Conservation (phyloP, 2,888 invertebrate species). For the Melieria omissa region DNA sequence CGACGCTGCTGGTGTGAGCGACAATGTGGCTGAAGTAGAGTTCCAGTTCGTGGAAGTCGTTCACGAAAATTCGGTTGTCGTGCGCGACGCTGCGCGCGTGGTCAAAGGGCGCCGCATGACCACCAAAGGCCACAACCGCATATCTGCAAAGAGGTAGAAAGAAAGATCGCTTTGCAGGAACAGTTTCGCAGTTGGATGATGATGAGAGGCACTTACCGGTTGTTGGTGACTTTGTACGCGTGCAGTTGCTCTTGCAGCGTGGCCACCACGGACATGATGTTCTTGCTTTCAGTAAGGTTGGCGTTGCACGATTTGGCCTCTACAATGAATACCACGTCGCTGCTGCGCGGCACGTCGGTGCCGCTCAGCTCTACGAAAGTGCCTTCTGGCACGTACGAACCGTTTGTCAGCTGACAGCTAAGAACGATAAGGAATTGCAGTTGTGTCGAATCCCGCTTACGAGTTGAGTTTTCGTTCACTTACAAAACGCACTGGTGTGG, state of each 20-base stretch:
- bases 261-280: conserved; percentile 76
- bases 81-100: conserved; percentile 79
- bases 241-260: conserved; percentile 77
- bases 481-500: conserved; percentile 84
- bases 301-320: conserved; percentile 88
- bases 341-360: conserved; percentile 72
- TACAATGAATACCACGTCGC: conserved; percentile 89
- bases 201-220: conserved; percentile 69
- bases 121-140: conserved; percentile 85
- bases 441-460: not conserved
- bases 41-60: conserved; percentile 71
- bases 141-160: conserved; percentile 70
- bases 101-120: conserved; percentile 78
- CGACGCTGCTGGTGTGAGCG: conserved; percentile 69
- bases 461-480: conserved; percentile 58
- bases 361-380: conserved; percentile 76
- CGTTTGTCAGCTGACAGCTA: conserved; percentile 79
- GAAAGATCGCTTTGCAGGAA: conserved; percentile 43
- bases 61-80: conserved; percentile 76
- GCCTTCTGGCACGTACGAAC: conserved; percentile 79
- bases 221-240: conserved; percentile 73
- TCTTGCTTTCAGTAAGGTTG: conserved; percentile 74
- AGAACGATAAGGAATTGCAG: not conserved
- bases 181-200: conserved; percentile 30
- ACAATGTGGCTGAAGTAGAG: conserved; percentile 78